Evolutionary conservation across 2,113 vertebrate genomes (phyloP), one percentile per base, ranked within the genome.

Genomic region (Alligator mississippiensis): DNA sequence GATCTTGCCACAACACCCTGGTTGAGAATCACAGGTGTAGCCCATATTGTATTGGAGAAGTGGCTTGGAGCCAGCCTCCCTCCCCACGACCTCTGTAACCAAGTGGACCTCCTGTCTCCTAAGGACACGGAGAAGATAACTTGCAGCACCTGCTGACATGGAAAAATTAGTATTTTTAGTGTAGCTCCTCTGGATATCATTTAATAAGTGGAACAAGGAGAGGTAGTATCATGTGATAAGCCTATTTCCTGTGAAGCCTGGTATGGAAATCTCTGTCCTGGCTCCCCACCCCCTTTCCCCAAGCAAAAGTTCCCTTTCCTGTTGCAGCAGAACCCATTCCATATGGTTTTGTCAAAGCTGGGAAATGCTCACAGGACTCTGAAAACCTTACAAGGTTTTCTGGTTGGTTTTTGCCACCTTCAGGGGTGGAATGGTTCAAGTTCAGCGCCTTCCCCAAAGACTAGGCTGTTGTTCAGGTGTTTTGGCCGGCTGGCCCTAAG

Each of bases 181-280:
- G n/a, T 75, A 27, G 74, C 64, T 66, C 28, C 55, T 66, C 60
- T n/a, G 0, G 2, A 30, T 2, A 22, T 1, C 3, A 22, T 76
- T 84, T n/a, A 11, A 9, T 1, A 58, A 27, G 1, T 0, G 38
- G 8, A 64, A 27, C 28, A 3, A 18, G 11, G 10, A 64, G 74
- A 79, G 4, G 1, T 0, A 12, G 64, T 5, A 13, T 11, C 1
- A 0, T 6, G 0, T 1, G 61, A 38, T 38, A 30, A 72, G 34
- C 21, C 30, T 4, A 21, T 14, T 75, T 54, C 72, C 72, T 2
- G 14, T 13, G 18, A 38, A 54, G 24, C 61, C 5, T n/a, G 15
- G 58, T 24, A 15, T 55, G 11, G 79, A 64, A 81, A 54, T 34
- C 25, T 18, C 34, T 54, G 61, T 12, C 79, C 3, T 38, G 61